Percentiles rank a stretch among this genome's conserved stretches.
Conservation (phyloP, 1,140 invertebrate species). For the Cydia fagiglandana region DNA sequence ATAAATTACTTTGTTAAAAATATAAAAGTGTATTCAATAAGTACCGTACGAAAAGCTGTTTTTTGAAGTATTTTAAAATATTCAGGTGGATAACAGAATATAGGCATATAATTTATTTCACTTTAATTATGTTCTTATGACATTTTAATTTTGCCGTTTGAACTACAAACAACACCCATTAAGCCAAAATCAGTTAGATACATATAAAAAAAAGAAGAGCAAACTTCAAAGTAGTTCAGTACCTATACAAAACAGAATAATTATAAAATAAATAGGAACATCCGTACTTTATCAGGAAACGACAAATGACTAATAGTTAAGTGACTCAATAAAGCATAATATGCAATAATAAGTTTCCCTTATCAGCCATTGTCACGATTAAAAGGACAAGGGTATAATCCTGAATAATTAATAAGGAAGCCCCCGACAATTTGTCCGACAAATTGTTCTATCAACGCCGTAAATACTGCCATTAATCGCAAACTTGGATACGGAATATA, state of each 20-base stretch:
- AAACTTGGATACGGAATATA: conserved; percentile 12
- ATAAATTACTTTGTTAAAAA: neutral
- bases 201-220: neutral
- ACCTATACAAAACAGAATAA: neutral
- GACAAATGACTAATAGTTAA: conserved; percentile 11
- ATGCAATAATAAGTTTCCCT: conserved; percentile 29
- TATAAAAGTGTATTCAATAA: neutral
- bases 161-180: neutral
- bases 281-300: neutral
- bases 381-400: conserved; percentile 31
- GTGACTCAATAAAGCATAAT: conserved; percentile 28
- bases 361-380: conserved; percentile 30
- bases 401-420: conserved; percentile 28
- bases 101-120: no score
- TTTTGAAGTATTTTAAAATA: no score
- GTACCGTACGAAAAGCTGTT: no score
- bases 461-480: conserved; percentile 27
- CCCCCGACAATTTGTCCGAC: conserved; percentile 24
- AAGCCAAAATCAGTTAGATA: neutral
- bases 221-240: neutral
- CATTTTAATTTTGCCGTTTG: no score
- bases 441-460: conserved; percentile 31
- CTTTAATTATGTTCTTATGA: no score
- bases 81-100: no score
- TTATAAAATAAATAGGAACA: neutral